Base-by-base conservation (phyloP, 2,113 vertebrate genomes). In the Thamnaconus septentrionalis region DNA sequence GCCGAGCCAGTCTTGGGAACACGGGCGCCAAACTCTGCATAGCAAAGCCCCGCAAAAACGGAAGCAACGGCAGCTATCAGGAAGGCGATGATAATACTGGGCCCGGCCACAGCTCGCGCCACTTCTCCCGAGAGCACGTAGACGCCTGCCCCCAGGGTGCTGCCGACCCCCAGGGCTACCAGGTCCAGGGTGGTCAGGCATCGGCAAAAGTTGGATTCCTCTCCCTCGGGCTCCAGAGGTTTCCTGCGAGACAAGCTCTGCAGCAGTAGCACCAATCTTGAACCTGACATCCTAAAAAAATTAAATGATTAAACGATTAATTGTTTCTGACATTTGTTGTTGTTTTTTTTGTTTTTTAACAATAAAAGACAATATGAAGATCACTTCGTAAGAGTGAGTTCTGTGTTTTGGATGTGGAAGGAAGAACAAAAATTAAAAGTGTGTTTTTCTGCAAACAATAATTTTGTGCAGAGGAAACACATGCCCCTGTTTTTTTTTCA, bases 51-150 rank as follows among this genome's bases (percentile, higher is more conserved):
- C 0, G 93, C 93, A 70, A 94, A 90, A 41, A 94, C 60, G 0
- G 94, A 94, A 4, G 94, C 93, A 52, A 86, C 0, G 0, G 94
- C 94, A 4, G 94, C 94, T 6, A 94, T 91, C 65, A 96, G 89
- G 87, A 95, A 95, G n/a, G 92, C 92, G 48, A 95, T 57, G 5
- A 95, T 59, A 1, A 95, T 93, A 73, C 94, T 94, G 0, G 95
- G 94, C 8, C 94, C 94, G 0, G 94, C 81, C 39, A 75, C 87
- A 3, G 56, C 73, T 61, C 93, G 88, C 9, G 94, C 93, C 77
- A 96, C 94, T 59, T 96, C 94, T 8, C 94, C 94, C 0, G 93
- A 92, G 71, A 96, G 85, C 64, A 95, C 71, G 0, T 95, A 95
- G 8, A 95, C 93, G 0, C 94, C 94, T 0, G 94, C 93, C 4